Conservation (phyloP, 2,888 invertebrate species). For the Bugulina stolonifera region DNA sequence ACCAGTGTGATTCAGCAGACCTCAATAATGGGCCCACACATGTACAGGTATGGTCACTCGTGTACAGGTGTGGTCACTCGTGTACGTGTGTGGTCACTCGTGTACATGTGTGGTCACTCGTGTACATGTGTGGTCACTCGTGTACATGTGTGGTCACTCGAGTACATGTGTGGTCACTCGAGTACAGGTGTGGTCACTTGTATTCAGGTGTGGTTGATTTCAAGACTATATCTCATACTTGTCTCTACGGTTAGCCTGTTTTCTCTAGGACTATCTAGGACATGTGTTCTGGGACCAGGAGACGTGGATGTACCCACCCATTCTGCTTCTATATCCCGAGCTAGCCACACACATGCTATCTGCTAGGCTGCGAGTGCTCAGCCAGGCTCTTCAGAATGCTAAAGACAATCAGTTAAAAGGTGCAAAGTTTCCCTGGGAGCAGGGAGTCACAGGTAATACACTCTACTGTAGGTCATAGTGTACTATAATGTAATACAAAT, state of each 20-base stretch:
- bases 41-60: not conserved
- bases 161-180: no score
- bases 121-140: not conserved
- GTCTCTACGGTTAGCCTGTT: not conserved
- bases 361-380: constrained; percentile 39
- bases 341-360: constrained; percentile 38
- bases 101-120: not conserved
- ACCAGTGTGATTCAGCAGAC: not conserved
- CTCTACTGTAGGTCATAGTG: no score
- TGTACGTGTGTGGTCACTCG: not conserved
- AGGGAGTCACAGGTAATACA: constrained; percentile 48
- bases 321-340: constrained; percentile 40
- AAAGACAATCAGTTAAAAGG: constrained; percentile 37
- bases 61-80: not conserved
- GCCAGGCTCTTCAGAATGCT: constrained; percentile 41
- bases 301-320: constrained; percentile 50
- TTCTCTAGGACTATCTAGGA: constrained; percentile 43
- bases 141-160: not conserved
- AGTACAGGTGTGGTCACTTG: no score
- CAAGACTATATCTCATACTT: no score
- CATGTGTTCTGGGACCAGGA: constrained; percentile 54
- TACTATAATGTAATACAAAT: no score
- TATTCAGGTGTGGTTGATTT: no score
- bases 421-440: constrained; percentile 50
- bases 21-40: not conserved